Evolutionary conservation across 2,888 invertebrate species (phyloP).

Genomic region (Andricus curvator): DNA sequence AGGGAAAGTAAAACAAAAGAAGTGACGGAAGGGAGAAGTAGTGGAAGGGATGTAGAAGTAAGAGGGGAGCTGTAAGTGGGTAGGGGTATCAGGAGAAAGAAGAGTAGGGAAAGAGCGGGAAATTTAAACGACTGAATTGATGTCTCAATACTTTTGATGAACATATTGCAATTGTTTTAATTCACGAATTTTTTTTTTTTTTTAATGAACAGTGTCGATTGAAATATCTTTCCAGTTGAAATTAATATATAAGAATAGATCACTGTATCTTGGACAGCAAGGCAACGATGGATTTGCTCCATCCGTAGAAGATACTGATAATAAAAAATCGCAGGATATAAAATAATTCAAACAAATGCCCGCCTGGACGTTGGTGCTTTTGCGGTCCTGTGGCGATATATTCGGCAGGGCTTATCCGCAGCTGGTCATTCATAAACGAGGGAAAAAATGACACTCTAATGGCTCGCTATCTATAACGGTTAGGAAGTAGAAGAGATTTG

Average conservation of each 20-base stretch:
- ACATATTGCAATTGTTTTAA: too few relatives aligned
- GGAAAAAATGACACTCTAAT: constrained; percentile 71
- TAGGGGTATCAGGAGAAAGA: too few relatives aligned
- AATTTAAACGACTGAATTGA: too few relatives aligned
- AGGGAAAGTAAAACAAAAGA: too few relatives aligned
- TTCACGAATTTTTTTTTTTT: too few relatives aligned
- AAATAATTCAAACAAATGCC: constrained; percentile 78
- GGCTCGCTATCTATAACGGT: constrained; percentile 74
- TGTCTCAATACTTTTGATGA: too few relatives aligned
- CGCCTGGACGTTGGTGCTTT: constrained; percentile 59
- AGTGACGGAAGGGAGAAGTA: too few relatives aligned
- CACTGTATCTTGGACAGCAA: background rate
- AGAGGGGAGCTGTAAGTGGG: too few relatives aligned
- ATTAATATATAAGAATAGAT: background rate
- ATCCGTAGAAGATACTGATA: constrained; percentile 64
- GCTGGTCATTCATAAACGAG: constrained; percentile 75
- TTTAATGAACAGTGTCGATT: background rate
- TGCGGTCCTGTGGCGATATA: constrained; percentile 69
- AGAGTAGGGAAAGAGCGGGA: too few relatives aligned
- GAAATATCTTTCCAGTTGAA: background rate
- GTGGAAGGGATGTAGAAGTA: too few relatives aligned
- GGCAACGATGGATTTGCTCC: constrained; percentile 7
- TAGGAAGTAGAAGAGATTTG: constrained; percentile 73
- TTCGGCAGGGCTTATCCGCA: constrained; percentile 74
- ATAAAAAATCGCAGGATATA: constrained; percentile 77